A percentile compares a stretch with the other conserved stretches of the same genome.
Evolutionary conservation across 2,113 vertebrate species (phyloP).

Genomic region (Sebastes fasciatus): DNA sequence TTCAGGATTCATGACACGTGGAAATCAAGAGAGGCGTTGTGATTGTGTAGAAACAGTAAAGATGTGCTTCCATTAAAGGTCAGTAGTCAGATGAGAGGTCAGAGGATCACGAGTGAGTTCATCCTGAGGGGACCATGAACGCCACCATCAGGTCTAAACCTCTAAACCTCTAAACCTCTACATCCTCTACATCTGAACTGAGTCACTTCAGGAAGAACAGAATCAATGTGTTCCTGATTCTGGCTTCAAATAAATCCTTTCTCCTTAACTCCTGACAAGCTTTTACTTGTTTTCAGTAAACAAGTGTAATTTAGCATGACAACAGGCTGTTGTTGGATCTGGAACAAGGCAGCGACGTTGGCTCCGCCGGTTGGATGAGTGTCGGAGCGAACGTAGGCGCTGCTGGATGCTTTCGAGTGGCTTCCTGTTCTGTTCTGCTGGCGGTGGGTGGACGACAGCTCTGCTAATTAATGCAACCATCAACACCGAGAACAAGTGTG

Average conservation of each 20-base stretch:
- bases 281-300: slow-evolving; percentile 49
- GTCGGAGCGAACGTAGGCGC: slow-evolving; percentile 39
- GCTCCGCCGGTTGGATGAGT: slow-evolving; percentile 25
- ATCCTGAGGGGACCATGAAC: too few relatives aligned
- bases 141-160: too few relatives aligned
- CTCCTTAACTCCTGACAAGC: slow-evolving; percentile 31
- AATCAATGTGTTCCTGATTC: slow-evolving; percentile 3
- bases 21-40: too few relatives aligned
- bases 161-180: too few relatives aligned
- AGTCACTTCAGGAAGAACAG: too few relatives aligned
- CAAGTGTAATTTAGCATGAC: slow-evolving; percentile 40
- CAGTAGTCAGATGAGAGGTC: too few relatives aligned
- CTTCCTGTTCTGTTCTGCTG: slow-evolving; percentile 34
- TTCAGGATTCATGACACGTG: too few relatives aligned
- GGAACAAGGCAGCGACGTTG: slow-evolving; percentile 27
- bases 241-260: slow-evolving; percentile 20
- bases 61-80: too few relatives aligned
- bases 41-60: too few relatives aligned
- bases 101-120: too few relatives aligned
- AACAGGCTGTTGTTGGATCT: slow-evolving; percentile 46
- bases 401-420: slow-evolving; percentile 58
- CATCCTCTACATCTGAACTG: too few relatives aligned
- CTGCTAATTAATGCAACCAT: slow-evolving; percentile 65
- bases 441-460: slow-evolving; percentile 64
- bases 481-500: slow-evolving; percentile 40